These are phyloP conservation scores for Melanostoma scalare DNA, from an alignment of 2,888 invertebrate genomes.

Conservation along the genomic window DNA sequence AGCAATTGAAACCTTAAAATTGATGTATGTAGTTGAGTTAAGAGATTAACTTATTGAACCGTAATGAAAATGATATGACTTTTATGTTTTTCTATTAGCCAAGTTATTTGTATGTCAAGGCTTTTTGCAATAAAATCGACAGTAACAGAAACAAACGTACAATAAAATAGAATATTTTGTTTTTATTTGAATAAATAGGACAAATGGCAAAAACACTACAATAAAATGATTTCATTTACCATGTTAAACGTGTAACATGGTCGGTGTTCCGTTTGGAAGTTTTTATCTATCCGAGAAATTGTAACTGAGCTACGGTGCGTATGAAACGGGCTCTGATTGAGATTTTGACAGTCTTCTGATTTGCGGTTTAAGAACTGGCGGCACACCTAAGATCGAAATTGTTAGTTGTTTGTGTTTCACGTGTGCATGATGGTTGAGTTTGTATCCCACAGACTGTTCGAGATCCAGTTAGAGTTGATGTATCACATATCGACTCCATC, in stretches of 20 bases:
- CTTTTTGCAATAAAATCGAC: slow-evolving; percentile 53
- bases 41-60: slow-evolving; percentile 48
- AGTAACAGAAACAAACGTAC: slow-evolving; percentile 15
- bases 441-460: no score
- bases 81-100: slow-evolving; percentile 19
- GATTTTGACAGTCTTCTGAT: no score
- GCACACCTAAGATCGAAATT: no score
- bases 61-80: slow-evolving; percentile 53
- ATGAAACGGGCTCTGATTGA: slow-evolving; percentile 94
- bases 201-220: slow-evolving; percentile 10
- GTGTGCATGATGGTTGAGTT: no score
- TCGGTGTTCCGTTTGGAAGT: slow-evolving; percentile 94
- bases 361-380: no score
- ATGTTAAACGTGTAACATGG: slow-evolving; percentile 94
- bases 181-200: slow-evolving; percentile 22
- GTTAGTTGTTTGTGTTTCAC: no score
- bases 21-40: slow-evolving; percentile 84
- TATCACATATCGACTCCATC: no score
- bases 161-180: slow-evolving; percentile 49
- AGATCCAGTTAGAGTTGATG: no score
- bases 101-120: slow-evolving; percentile 16
- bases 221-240: slow-evolving; percentile 82
- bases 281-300: slow-evolving; percentile 96
- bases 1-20: slow-evolving; percentile 89
- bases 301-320: slow-evolving; percentile 93